A percentile compares a stretch with the other conserved stretches of the same genome.
phyloP scores from a whole-genome alignment of 2,797 vertebrate genomes.

The Pempheris klunzingeri region DNA sequence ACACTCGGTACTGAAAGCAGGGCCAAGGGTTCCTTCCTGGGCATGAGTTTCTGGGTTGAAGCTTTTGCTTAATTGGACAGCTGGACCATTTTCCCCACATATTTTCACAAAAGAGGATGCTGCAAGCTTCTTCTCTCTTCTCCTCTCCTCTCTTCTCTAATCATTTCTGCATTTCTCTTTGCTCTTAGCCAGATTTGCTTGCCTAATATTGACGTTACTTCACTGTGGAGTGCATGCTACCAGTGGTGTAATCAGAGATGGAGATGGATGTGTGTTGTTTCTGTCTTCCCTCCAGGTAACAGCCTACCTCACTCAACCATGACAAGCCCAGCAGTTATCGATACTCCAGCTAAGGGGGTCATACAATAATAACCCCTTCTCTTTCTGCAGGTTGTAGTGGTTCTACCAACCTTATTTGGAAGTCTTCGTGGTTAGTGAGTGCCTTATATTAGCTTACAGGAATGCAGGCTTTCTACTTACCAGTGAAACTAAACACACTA shows the following conservation, averaged over 20 bases:
- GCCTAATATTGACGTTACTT: slow-evolving; percentile 59
- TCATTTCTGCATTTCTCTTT: slow-evolving; percentile 32
- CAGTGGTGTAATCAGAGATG: slow-evolving; percentile 71
- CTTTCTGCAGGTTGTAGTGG: slow-evolving; percentile 54
- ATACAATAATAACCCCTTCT: slow-evolving; percentile 72
- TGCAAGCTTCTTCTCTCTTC: slow-evolving; percentile 47
- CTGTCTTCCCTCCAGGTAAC: slow-evolving; percentile 55
- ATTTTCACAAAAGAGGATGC: slow-evolving; percentile 76
- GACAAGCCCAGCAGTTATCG: slow-evolving; percentile 71
- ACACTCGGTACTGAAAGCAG: slow-evolving; percentile 69
- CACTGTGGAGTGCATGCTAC: slow-evolving; percentile 52
- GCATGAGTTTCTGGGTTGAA: slow-evolving; percentile 70
- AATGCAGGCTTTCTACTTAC: slow-evolving; percentile 62
- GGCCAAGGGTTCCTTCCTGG: slow-evolving; percentile 75
- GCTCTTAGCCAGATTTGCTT: slow-evolving; percentile 17
- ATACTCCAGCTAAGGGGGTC: slow-evolving; percentile 69
- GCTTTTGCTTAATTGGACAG: slow-evolving; percentile 73
- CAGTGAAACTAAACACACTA: slow-evolving; percentile 68
- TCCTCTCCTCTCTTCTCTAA: slow-evolving; percentile 17
- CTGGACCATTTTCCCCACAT: slow-evolving; percentile 62
- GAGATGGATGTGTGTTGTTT: slow-evolving; percentile 61
- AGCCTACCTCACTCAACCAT: slow-evolving; percentile 60
- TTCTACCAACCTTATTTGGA: slow-evolving; percentile 51
- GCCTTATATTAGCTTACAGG: slow-evolving; percentile 75
- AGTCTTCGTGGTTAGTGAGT: slow-evolving; percentile 47